Percentiles rank a stretch among this genome's conserved stretches.
Evolutionary conservation across 2,113 vertebrate species (phyloP).

Genomic region (Trogon melanurus): DNA sequence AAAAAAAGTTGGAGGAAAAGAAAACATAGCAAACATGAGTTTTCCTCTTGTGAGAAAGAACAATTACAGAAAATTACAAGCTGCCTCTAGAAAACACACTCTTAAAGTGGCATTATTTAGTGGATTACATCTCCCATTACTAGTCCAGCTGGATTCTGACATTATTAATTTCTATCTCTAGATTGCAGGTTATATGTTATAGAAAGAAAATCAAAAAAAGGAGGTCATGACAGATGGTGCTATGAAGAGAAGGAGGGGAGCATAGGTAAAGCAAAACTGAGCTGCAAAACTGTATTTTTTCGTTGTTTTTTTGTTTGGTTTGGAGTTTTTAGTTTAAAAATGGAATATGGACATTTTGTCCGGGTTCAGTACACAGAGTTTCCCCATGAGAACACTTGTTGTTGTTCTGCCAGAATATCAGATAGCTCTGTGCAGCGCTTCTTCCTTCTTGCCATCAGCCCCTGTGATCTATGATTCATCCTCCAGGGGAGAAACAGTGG

Average conservation of each 20-base stretch:
- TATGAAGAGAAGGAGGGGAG: not conserved
- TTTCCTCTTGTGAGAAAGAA: not conserved
- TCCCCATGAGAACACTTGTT: not conserved
- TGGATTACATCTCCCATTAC: not conserved
- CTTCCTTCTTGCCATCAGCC: not conserved
- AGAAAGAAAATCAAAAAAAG: not conserved
- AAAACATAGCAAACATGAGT: not conserved
- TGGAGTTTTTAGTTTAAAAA: not conserved
- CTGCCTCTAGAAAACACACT: not conserved
- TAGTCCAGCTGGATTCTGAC: not conserved
- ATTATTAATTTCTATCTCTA: not conserved
- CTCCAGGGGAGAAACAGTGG: not conserved
- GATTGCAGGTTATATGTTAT: not conserved
- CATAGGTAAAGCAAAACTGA: not conserved
- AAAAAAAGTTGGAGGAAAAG: not conserved
- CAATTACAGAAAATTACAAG: not conserved
- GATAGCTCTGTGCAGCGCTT: not conserved
- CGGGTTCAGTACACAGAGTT: not conserved
- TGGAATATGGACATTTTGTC: not conserved
- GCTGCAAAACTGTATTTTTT: not conserved
- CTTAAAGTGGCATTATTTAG: not conserved
- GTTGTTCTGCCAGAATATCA: not conserved
- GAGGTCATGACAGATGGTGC: not conserved
- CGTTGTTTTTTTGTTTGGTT: not conserved
- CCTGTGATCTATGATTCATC: not conserved